A percentile compares a stretch with the other conserved stretches of the same genome.
phyloP scores from a whole-genome alignment of 2,888 invertebrate genomes.

The Lasius platythorax region DNA sequence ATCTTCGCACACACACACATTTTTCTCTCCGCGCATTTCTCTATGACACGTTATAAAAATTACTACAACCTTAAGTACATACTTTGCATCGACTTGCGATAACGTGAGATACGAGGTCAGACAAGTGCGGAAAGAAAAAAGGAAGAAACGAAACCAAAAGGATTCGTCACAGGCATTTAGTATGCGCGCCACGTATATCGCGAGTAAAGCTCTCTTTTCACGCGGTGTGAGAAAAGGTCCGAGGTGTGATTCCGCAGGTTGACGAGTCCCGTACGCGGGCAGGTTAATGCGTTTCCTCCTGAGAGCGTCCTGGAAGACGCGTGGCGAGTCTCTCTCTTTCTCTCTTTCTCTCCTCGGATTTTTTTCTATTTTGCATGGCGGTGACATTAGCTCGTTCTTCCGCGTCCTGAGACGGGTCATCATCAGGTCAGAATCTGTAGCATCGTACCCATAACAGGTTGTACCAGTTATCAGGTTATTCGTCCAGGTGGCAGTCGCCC shows the following conservation, averaged over 20 bases:
- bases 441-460: constrained; percentile 81
- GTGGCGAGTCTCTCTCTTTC: constrained; percentile 55
- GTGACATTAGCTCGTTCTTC: constrained; percentile 74
- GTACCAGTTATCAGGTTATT: constrained; percentile 77
- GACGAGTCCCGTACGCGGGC: constrained; percentile 33
- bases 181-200: constrained; percentile 15
- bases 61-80: too few species aligned
- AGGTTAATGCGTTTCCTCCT: constrained; percentile 34
- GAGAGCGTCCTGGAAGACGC: constrained; percentile 50
- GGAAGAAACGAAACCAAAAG: neutral
- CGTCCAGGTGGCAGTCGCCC: constrained; percentile 72
- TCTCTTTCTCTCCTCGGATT: constrained; percentile 51
- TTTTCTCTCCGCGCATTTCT: too few species aligned
- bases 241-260: constrained; percentile 46
- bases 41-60: neutral
- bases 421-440: constrained; percentile 81
- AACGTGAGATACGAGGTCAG: neutral
- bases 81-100: neutral
- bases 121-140: neutral
- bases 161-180: constrained; percentile 33
- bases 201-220: constrained; percentile 17
- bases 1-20: neutral
- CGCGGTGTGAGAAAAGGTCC: constrained; percentile 37
- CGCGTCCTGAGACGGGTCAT: constrained; percentile 78
- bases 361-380: constrained; percentile 72